Evolutionary conservation across 2,888 invertebrate genomes (phyloP).

Genomic region (Holacanthella duospinosa): DNA sequence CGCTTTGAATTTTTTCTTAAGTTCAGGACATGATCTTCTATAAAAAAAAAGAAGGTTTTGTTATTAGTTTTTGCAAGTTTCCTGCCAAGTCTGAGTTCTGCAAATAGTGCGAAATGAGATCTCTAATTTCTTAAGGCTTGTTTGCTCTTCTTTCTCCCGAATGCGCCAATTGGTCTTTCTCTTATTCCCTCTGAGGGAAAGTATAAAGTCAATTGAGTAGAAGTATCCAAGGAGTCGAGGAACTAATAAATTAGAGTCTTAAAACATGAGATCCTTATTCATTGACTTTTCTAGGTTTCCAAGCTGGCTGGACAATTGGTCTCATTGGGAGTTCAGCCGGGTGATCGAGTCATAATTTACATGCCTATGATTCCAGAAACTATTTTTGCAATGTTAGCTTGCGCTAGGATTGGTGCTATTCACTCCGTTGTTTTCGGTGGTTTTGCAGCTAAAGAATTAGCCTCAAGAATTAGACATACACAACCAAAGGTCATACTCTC

Average conservation of each 20-base stretch:
- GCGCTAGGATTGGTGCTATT: conserved; percentile 88
- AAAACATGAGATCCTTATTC: background rate
- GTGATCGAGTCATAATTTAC: conserved; percentile 90
- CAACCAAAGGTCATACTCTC: conserved; percentile 79
- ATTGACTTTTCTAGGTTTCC: conserved; percentile 56
- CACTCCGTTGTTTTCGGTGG: conserved; percentile 95
- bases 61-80: background rate
- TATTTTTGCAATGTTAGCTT: conserved; percentile 86
- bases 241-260: conserved; percentile 45
- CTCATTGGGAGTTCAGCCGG: conserved; percentile 68
- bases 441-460: conserved; percentile 72
- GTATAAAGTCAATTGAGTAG: conserved; percentile 37
- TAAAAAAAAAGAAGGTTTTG: background rate
- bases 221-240: no score
- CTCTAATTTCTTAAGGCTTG: background rate
- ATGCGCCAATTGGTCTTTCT: background rate
- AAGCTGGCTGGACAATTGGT: conserved; percentile 58
- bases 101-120: background rate
- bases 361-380: conserved; percentile 99
- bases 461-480: conserved; percentile 74
- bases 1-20: background rate
- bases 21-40: background rate
- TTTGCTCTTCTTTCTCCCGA: background rate
- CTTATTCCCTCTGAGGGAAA: conserved; percentile 44
- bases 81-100: background rate